These are phyloP conservation scores for Tokudaia muenninki DNA, from an alignment of 2,797 vertebrate genomes.

Conservation along the genomic window DNA sequence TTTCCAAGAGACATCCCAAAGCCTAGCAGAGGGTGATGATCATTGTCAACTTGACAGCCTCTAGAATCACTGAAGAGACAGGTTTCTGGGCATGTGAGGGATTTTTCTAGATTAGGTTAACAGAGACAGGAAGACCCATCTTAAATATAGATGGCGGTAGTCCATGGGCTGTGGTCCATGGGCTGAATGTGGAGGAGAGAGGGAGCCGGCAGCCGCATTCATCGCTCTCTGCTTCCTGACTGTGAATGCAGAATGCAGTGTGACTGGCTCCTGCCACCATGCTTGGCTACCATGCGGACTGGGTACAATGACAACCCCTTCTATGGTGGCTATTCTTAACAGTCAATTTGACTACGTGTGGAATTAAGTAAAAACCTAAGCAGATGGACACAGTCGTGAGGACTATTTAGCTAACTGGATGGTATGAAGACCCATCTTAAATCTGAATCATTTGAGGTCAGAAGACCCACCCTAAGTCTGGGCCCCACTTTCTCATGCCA, in stretches of 20 bases:
- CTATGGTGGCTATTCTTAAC: background rate
- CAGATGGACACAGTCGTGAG: background rate
- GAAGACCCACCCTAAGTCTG: background rate
- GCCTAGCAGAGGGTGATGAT: background rate
- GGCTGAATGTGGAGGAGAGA: background rate
- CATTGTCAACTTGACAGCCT: background rate
- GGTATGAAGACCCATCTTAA: background rate
- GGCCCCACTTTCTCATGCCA: background rate
- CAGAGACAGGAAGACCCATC: background rate
- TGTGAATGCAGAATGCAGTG: background rate
- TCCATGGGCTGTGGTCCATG: background rate
- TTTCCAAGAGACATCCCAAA: background rate
- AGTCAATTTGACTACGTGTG: background rate
- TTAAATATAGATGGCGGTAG: background rate
- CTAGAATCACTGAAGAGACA: background rate
- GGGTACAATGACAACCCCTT: background rate
- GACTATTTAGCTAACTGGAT: background rate
- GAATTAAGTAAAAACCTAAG: background rate
- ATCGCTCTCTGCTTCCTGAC: background rate
- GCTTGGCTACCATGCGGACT: background rate
- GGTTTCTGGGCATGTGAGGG: background rate
- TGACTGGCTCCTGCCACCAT: background rate
- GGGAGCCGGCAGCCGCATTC: background rate
- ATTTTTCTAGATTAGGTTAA: background rate
- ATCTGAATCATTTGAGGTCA: background rate